These are phyloP conservation scores for Hippocampus guttulatus DNA, from an alignment of 2,113 vertebrate genomes.

Conservation along the genomic window DNA sequence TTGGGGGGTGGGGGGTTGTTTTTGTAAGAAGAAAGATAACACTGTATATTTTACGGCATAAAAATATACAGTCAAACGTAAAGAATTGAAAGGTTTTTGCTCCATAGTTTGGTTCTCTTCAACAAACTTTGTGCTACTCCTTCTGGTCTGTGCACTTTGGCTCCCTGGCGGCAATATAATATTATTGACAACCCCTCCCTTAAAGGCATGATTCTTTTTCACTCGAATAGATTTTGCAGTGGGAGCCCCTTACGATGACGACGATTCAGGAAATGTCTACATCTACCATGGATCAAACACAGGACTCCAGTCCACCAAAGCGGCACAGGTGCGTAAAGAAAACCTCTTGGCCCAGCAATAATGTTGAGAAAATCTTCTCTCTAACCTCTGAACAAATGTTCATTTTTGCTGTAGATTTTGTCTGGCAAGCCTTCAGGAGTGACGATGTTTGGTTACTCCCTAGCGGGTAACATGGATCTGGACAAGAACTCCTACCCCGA, in stretches of 20 bases:
- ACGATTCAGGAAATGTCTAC: slow-evolving; percentile 78
- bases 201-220: not conserved
- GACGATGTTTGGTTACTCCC: slow-evolving; percentile 85
- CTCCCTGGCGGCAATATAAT: too few species aligned
- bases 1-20: too few species aligned
- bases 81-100: too few species aligned
- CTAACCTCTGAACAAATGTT: not conserved
- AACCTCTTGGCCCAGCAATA: not conserved
- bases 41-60: too few species aligned
- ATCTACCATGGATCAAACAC: slow-evolving; percentile 81
- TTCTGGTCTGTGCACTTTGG: too few species aligned
- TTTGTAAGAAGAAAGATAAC: too few species aligned
- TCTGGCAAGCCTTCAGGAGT: slow-evolving; percentile 58
- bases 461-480: slow-evolving; percentile 94
- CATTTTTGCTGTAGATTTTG: slow-evolving; percentile 72
- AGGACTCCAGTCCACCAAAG: slow-evolving; percentile 69
- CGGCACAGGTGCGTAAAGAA: slow-evolving; percentile 71
- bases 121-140: too few species aligned
- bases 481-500: slow-evolving; percentile 90
- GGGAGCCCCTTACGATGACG: slow-evolving; percentile 83
- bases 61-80: too few species aligned
- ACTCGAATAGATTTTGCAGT: slow-evolving; percentile 85
- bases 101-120: too few species aligned
- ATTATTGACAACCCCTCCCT: not conserved
- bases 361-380: not conserved